A percentile compares a stretch with the other conserved stretches of the same genome.
Evolutionary conservation across 2,888 invertebrate genomes (phyloP).

Genomic region (Sphaeridia pumilis): DNA sequence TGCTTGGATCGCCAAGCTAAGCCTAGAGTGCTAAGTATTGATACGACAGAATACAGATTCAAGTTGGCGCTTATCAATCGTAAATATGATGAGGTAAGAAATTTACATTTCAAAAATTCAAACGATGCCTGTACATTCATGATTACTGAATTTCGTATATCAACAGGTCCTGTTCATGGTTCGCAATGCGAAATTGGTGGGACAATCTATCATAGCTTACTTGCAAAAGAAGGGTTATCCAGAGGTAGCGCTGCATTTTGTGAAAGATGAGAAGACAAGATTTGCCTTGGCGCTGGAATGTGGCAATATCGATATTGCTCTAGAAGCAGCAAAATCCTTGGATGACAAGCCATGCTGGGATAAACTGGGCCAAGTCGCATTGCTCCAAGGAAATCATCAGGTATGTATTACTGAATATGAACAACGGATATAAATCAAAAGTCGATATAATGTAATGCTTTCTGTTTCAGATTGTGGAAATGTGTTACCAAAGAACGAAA

Average conservation of each 20-base stretch:
- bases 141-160: too few relatives aligned
- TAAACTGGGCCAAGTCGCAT: constrained; percentile 80
- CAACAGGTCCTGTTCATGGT: constrained; percentile 71
- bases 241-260: constrained; percentile 96
- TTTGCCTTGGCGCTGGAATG: constrained; percentile 93
- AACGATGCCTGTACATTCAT: too few relatives aligned
- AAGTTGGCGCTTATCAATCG: constrained; percentile 92
- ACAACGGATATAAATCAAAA: too few relatives aligned
- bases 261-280: constrained; percentile 94
- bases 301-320: constrained; percentile 93
- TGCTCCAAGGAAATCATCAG: constrained; percentile 87
- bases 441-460: too few relatives aligned
- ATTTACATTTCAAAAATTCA: too few relatives aligned
- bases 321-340: constrained; percentile 87
- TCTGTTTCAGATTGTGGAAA: constrained; percentile 71
- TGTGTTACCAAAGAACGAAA: constrained; percentile 99
- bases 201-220: constrained; percentile 98
- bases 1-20: constrained; percentile 88
- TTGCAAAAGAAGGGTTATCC: constrained; percentile 98
- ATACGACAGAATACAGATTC: constrained; percentile 96
- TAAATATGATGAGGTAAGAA: constrained; percentile 82
- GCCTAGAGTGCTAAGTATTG: constrained; percentile 80
- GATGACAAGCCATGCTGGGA: constrained; percentile 96
- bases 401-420: constrained; percentile 43
- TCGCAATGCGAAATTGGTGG: constrained; percentile 86